These are phyloP conservation scores for Pollachius pollachius DNA, from an alignment of 2,113 vertebrate species.

Conservation along the genomic window DNA sequence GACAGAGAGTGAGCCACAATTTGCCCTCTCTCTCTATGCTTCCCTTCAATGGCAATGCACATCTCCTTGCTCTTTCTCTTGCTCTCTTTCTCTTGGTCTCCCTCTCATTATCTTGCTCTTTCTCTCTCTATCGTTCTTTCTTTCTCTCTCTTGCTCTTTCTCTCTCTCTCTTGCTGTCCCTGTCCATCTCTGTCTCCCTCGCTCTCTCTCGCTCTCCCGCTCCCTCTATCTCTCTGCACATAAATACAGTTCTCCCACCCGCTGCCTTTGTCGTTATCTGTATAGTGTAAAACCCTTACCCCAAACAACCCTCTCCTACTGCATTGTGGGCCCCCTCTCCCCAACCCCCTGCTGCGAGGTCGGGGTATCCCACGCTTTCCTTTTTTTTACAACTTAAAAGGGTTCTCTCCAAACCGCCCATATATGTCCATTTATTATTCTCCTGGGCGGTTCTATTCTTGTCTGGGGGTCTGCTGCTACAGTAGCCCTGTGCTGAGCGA, in stretches of 20 bases:
- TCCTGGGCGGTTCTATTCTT: constrained; percentile 60
- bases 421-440: constrained; percentile 73
- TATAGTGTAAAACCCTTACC: constrained; percentile 1
- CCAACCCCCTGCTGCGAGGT: constrained; percentile 71
- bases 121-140: constrained; percentile 31
- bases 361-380: constrained; percentile 33
- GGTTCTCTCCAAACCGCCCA: constrained; percentile 67
- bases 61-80: not conserved
- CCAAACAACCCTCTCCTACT: constrained; percentile 50
- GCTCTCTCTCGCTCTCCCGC: no score
- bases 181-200: not conserved
- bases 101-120: constrained; percentile 36
- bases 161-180: constrained; percentile 5
- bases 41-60: not conserved
- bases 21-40: constrained; percentile 30
- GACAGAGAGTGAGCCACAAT: constrained; percentile 43
- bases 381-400: constrained; percentile 56
- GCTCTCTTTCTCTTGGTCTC: constrained; percentile 13
- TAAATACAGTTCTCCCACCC: no score
- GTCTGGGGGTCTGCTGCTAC: constrained; percentile 43
- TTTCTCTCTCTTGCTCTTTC: constrained; percentile 18
- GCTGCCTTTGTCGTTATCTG: constrained; percentile 28
- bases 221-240: constrained; percentile 14
- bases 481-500: constrained; percentile 51
- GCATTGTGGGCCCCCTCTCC: constrained; percentile 59